These are phyloP conservation scores for Clarias pachynema DNA, from an alignment of 2,797 vertebrate species.

Conservation along the genomic window DNA sequence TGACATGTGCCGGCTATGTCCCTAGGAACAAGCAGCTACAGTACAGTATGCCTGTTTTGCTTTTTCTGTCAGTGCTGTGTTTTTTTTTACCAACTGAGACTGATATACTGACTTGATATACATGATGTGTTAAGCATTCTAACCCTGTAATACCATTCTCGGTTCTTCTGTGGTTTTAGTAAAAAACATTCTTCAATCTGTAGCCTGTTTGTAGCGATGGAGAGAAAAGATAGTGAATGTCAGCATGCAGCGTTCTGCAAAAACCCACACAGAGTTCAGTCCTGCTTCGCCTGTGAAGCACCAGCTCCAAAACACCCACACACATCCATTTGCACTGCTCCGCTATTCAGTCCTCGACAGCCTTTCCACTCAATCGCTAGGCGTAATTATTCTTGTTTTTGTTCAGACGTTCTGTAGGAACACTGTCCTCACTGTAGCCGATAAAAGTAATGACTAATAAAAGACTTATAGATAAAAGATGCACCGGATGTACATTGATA, in stretches of 20 bases:
- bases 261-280: conserved; percentile 54
- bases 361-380: conserved; percentile 33
- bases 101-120: neutral
- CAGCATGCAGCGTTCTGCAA: conserved; percentile 46
- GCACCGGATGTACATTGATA: neutral
- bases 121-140: neutral
- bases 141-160: neutral
- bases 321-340: conserved; percentile 46
- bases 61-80: neutral
- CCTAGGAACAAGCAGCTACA: neutral
- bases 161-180: neutral
- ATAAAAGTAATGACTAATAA: conserved; percentile 6
- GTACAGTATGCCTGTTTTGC: neutral
- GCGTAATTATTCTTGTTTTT: conserved; percentile 36
- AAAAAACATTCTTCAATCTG: neutral
- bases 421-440: neutral
- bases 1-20: neutral
- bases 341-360: conserved; percentile 48
- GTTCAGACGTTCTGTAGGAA: conserved; percentile 39
- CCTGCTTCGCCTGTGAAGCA: conserved; percentile 44
- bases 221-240: conserved; percentile 27
- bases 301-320: conserved; percentile 51
- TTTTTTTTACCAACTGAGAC: neutral
- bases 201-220: neutral
- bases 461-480: conserved; percentile 9